These are phyloP conservation scores for Hydrotaea cyrtoneurina DNA, from an alignment of 2,888 invertebrate genomes.

Conservation along the genomic window DNA sequence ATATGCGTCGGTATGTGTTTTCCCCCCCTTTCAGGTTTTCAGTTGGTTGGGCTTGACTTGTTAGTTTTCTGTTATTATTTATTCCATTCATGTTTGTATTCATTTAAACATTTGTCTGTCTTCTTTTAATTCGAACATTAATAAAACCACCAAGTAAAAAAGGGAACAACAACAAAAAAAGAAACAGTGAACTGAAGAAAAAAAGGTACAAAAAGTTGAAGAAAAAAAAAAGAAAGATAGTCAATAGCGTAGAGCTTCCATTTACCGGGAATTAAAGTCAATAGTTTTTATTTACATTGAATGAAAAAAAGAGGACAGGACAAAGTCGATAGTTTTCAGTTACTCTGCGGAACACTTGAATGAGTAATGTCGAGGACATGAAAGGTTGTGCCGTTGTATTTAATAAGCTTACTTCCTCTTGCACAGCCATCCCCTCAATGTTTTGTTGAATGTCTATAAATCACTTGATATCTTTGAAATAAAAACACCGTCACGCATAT, in stretches of 20 bases:
- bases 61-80: conserved; percentile 3
- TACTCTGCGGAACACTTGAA: not conserved
- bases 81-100: conserved; percentile 45
- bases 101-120: conserved; percentile 57
- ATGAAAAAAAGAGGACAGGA: not conserved
- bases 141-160: conserved; percentile 7
- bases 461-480: too few species aligned
- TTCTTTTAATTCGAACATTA: conserved; percentile 54
- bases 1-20: not conserved
- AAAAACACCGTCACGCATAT: too few species aligned
- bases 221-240: not conserved
- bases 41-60: conserved; percentile 1
- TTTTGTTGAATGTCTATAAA: too few species aligned
- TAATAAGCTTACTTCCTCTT: too few species aligned
- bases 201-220: not conserved
- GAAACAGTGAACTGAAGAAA: not conserved
- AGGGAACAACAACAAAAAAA: not conserved
- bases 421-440: too few species aligned
- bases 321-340: not conserved
- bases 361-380: not conserved
- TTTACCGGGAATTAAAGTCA: not conserved
- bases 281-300: not conserved
- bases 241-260: not conserved
- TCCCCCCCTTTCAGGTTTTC: not conserved
- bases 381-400: not conserved